Conservation (phyloP, 2,888 invertebrate genomes). For the Leistus spinibarbis region DNA sequence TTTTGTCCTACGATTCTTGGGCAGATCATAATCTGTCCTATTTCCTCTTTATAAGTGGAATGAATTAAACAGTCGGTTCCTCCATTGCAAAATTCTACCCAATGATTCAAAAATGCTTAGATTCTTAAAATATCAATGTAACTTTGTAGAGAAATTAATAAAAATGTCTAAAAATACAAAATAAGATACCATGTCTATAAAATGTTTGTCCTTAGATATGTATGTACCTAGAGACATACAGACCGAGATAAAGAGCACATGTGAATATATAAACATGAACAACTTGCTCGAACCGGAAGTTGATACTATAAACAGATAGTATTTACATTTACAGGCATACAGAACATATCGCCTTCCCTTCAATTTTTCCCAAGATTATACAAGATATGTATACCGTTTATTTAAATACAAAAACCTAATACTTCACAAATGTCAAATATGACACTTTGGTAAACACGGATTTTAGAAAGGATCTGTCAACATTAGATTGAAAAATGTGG, state of each 20-base stretch:
- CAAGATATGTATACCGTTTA: too few species aligned
- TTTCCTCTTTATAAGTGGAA: too few species aligned
- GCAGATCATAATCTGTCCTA: too few species aligned
- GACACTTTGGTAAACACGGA: not conserved
- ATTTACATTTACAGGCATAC: conserved; percentile 18
- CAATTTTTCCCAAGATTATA: not conserved
- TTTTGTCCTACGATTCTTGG: too few species aligned
- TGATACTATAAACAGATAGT: conserved; percentile 29
- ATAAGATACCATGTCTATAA: not conserved
- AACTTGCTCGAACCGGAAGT: conserved; percentile 19
- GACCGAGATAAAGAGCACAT: not conserved
- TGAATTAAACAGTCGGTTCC: too few species aligned
- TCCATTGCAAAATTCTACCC: too few species aligned
- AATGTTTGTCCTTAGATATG: not conserved
- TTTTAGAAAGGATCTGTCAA: not conserved
- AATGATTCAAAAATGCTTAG: too few species aligned
- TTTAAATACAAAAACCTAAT: not conserved
- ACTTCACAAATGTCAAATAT: not conserved
- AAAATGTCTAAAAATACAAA: not conserved
- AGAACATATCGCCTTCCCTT: not conserved
- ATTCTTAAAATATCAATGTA: too few species aligned
- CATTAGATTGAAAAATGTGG: not conserved
- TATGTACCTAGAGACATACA: not conserved
- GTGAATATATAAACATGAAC: conserved; percentile 11
- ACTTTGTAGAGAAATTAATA: too few species aligned